Base-by-base conservation (phyloP, 2,888 invertebrate genomes). In the Camponotus fellah region DNA sequence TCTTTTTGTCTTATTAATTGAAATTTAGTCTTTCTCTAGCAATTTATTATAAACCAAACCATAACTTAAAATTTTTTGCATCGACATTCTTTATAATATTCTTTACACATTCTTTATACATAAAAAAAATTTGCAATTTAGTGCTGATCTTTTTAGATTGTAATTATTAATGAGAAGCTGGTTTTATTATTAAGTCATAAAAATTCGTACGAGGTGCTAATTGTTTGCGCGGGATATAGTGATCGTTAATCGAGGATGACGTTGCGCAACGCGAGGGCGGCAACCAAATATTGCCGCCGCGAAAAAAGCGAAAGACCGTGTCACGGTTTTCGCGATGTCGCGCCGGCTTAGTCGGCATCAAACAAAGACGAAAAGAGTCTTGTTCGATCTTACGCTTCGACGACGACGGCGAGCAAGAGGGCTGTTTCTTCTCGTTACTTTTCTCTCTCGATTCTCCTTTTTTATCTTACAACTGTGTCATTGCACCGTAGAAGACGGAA, bases 291-390 rank as follows among this genome's bases (percentile, higher is more conserved):
- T n/a, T n/a, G 83, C 81, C 76, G 81, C 77, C 85, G 79, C 60
- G 84, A 66, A 83, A 85, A 88, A 87, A 87, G 76, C 87, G 53
- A 87, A 88, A 90, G 90, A 84, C 88, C 89, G 85, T 94, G 94
- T 94, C 93, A 93, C 91, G 93, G 93, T 94, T 92, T 94, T 93
- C 93, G 91, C 93, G 93, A 93, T 94, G 94, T 94, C 94, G 94
- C 93, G 92, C 90, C 93, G 93, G 90, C 89, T 95, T 94, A 94
- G 92, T 86, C 86, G 83, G 89, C 46, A 91, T 93, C 93, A 92
- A 93, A 93, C 93, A 89, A 81, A 87, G 88, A 92, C 91, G 91
- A 92, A 93, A 93, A 93, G 93, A 92, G 92, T 91, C 94, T 93
- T 94, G 94, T 94, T n/a, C 92, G 91, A 91, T 90, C 91, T 94